A percentile compares a stretch with the other conserved stretches of the same genome.
Evolutionary conservation across 2,888 invertebrate species (phyloP).

Genomic region (Papilio gigon): DNA sequence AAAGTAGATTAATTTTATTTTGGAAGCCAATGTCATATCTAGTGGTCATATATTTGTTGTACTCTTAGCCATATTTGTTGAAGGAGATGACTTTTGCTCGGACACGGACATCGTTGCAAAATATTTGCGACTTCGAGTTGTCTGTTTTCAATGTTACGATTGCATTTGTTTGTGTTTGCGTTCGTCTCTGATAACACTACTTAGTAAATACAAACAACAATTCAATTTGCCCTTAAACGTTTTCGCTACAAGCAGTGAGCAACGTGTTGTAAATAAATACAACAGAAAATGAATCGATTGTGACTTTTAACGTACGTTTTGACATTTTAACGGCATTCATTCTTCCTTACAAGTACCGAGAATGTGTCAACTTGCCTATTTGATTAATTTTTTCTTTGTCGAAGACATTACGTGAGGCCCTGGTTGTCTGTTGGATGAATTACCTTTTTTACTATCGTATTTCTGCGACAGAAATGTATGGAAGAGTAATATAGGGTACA

Average conservation of each 20-base stretch:
- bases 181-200: constrained; percentile 20
- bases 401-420: background rate
- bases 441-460: background rate
- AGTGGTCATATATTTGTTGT: constrained; percentile 54
- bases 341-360: background rate
- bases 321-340: background rate
- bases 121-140: constrained; percentile 67
- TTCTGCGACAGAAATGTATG: too few species aligned
- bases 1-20: background rate
- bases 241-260: background rate
- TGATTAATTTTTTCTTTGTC: background rate
- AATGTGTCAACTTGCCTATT: background rate
- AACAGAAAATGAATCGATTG: background rate
- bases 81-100: constrained; percentile 75
- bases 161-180: constrained; percentile 35
- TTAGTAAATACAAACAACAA: constrained; percentile 32
- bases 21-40: constrained; percentile 48
- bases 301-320: background rate
- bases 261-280: constrained; percentile 15
- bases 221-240: constrained; percentile 25
- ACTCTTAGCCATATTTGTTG: constrained; percentile 70
- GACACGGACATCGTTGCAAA: constrained; percentile 72
- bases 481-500: too few species aligned
- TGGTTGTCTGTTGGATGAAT: background rate
- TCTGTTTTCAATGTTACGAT: constrained; percentile 40